Base-by-base conservation (phyloP, 2,888 invertebrate species). In the Heteromurus nitidus region DNA sequence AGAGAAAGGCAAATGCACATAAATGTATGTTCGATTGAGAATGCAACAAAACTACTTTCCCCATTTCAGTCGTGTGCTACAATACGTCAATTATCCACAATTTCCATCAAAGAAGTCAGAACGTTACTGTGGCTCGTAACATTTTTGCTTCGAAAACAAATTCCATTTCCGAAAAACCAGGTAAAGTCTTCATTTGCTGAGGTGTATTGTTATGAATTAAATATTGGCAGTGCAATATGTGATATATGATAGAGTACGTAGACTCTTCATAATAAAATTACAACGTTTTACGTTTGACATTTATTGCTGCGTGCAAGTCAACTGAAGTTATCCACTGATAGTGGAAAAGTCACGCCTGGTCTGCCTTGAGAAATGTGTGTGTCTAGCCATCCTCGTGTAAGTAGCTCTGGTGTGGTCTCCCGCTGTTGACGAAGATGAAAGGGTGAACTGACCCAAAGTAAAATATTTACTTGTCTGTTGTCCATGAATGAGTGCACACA, bases 401-500 rank as follows among this genome's bases (percentile, higher is more conserved):
- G 28, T 62, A n/a, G 31, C 26, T 31, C n/a, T n/a, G n/a, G 16
- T 11, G 36, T 9, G 13, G 28, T 13, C 62, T 31, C 28, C 16
- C 50, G 20, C 50, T n/a, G 60, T 67, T 67, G 77, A 77, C 64
- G 55, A 79, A 72, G 79, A 79, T 79, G 79, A 72, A 79, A 79
- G 79, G 47, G 72, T 79, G 79, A 79, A 72, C 70, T 79, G 79
- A 79, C 79, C 79, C 70, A 70, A 79, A 70, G 79, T 79, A 72
- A 72, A 79, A 79, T 79, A 79, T 79, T 79, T 79, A 79, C 79
- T 79, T 79, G 79, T 72, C 79, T 16, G 47, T n/a, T 76, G n/a
- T 31, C 47, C 62, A 16, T 13, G 60, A 30, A 62, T 26, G 62
- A 69, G 22, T 64, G 64, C 20, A 20, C 16, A 36, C 28, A 30